Evolutionary conservation across 35 echinoderm and acorn worm genomes (phyloP).

Genomic region (Patiria miniata): DNA sequence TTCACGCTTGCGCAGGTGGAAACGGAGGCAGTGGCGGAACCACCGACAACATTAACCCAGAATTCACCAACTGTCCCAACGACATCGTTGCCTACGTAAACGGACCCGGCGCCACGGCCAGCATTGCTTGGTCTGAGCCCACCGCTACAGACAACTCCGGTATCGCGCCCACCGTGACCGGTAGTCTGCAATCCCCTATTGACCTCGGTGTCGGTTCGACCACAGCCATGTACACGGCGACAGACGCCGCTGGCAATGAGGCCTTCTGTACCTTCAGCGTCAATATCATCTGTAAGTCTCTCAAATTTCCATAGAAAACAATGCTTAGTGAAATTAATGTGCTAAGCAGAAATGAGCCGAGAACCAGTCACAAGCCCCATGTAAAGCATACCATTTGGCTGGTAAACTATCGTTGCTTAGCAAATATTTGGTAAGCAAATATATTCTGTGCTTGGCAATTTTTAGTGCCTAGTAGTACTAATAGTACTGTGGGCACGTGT

Average conservation of each 20-base stretch:
- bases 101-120: background rate
- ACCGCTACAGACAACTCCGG: constrained; percentile 69
- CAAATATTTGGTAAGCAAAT: too few relatives aligned
- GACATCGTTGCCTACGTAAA: background rate
- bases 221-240: constrained; percentile 30
- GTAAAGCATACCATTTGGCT: too few relatives aligned
- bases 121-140: constrained; percentile 44
- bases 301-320: too few relatives aligned
- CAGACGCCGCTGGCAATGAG: constrained; percentile 41
- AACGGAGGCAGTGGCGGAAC: too few relatives aligned
- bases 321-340: too few relatives aligned
- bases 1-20: too few relatives aligned
- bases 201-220: constrained; percentile 44
- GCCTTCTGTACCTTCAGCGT: constrained; percentile 51
- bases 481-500: too few relatives aligned
- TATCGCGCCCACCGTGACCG: constrained; percentile 20
- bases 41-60: background rate
- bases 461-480: too few relatives aligned
- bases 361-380: too few relatives aligned
- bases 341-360: too few relatives aligned
- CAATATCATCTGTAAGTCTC: constrained; percentile 11
- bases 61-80: constrained; percentile 10
- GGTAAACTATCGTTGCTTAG: too few relatives aligned
- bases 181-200: constrained; percentile 17
- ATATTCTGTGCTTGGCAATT: too few relatives aligned